Conservation (phyloP, 2,797 vertebrate genomes). For the Alauda arvensis region DNA sequence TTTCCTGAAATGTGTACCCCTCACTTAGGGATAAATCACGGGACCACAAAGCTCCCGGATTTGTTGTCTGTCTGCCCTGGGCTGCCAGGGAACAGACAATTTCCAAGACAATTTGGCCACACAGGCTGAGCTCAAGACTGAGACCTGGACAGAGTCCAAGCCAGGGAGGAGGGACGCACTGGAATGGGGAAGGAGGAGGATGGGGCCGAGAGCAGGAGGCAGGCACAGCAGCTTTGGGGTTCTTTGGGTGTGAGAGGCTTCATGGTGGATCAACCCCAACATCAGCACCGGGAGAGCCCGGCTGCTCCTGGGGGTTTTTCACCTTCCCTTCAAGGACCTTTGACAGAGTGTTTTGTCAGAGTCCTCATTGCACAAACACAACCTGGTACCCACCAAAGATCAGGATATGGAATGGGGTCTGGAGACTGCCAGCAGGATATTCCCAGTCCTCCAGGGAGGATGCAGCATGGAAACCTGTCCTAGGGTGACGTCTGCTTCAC, state of each 20-base stretch:
- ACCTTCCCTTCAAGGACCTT: background rate
- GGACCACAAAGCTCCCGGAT: background rate
- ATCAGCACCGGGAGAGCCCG: rapidly evolving
- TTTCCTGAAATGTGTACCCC: background rate
- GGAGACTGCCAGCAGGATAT: background rate
- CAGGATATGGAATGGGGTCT: background rate
- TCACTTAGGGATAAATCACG: background rate
- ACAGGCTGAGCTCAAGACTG: rapidly evolving
- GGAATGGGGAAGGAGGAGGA: background rate
- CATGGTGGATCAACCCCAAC: background rate
- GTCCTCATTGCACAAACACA: background rate
- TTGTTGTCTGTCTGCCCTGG: background rate
- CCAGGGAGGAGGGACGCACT: background rate
- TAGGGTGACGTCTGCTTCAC: background rate
- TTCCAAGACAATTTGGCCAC: background rate
- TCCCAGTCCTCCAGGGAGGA: background rate
- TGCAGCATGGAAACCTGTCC: background rate
- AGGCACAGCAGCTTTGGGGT: background rate
- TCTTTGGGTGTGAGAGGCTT: background rate
- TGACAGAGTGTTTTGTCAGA: background rate
- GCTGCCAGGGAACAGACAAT: background rate
- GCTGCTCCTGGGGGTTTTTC: background rate
- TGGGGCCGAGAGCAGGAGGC: background rate
- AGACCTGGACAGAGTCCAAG: background rate
- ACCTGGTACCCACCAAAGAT: background rate